Conservation (phyloP, 2,797 vertebrate genomes). For the Rousettus madagascariensis region DNA sequence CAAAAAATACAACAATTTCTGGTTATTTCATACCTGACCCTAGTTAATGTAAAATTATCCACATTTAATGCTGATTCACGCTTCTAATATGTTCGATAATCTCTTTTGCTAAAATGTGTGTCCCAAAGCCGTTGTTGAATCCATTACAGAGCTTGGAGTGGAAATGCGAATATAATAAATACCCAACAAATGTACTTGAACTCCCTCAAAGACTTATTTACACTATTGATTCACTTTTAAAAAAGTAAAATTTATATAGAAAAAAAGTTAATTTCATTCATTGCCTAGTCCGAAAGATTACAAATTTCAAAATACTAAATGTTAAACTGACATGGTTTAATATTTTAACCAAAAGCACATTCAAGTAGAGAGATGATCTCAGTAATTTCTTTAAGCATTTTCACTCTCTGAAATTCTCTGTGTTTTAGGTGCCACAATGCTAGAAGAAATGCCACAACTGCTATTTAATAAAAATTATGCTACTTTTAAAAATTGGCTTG, state of each 20-base stretch:
- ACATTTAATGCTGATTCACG: background rate
- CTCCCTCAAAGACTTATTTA: background rate
- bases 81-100: background rate
- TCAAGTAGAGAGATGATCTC: background rate
- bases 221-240: background rate
- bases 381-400: background rate
- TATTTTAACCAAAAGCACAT: background rate
- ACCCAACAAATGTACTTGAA: background rate
- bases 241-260: background rate
- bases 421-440: background rate
- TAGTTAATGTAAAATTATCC: background rate
- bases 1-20: background rate
- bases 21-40: background rate
- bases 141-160: background rate
- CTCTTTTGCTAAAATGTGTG: background rate
- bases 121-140: background rate
- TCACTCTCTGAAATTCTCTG: background rate
- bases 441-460: background rate
- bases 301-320: background rate
- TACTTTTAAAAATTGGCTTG: slow-evolving; percentile 46
- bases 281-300: background rate
- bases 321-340: background rate
- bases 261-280: background rate
- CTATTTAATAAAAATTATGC: slow-evolving; percentile 53
- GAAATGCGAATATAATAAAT: background rate